Conservation (phyloP, 2,888 invertebrate species). For the Caprella mutica region DNA sequence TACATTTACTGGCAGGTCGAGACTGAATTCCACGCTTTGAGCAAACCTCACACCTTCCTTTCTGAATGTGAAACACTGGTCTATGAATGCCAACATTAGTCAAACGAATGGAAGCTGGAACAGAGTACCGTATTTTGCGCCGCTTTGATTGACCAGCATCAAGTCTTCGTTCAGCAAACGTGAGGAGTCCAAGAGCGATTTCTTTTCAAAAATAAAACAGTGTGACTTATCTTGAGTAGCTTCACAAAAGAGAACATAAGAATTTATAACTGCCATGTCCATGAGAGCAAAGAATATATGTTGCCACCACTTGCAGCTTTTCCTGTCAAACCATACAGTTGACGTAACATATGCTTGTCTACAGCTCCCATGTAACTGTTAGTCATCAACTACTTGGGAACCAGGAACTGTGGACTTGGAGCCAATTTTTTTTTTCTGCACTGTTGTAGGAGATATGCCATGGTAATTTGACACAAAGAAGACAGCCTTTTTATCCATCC, state of each 20-base stretch:
- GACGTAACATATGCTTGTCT: slow-evolving; percentile 37
- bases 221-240: too few species aligned
- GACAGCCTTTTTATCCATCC: slow-evolving; percentile 36
- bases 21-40: slow-evolving; percentile 12
- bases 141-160: background rate
- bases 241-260: slow-evolving; percentile 15
- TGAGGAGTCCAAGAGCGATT: background rate
- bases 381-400: slow-evolving; percentile 35
- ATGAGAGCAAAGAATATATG: slow-evolving; percentile 36
- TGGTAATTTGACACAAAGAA: slow-evolving; percentile 36
- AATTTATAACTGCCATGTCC: slow-evolving; percentile 35
- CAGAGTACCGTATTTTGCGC: slow-evolving; percentile 4
- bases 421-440: slow-evolving; percentile 33
- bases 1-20: slow-evolving; percentile 3
- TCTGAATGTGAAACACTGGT: slow-evolving; percentile 8
- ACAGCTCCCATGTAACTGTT: slow-evolving; percentile 37
- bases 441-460: slow-evolving; percentile 25
- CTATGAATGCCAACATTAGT: slow-evolving; percentile 1
- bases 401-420: slow-evolving; percentile 31
- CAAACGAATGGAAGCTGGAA: background rate
- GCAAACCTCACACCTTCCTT: slow-evolving; percentile 20
- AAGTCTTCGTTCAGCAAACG: background rate
- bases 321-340: slow-evolving; percentile 37
- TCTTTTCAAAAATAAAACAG: background rate
- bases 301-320: slow-evolving; percentile 38